phyloP scores from a whole-genome alignment of 2,113 vertebrate genomes.

The Carlito syrichta region DNA sequence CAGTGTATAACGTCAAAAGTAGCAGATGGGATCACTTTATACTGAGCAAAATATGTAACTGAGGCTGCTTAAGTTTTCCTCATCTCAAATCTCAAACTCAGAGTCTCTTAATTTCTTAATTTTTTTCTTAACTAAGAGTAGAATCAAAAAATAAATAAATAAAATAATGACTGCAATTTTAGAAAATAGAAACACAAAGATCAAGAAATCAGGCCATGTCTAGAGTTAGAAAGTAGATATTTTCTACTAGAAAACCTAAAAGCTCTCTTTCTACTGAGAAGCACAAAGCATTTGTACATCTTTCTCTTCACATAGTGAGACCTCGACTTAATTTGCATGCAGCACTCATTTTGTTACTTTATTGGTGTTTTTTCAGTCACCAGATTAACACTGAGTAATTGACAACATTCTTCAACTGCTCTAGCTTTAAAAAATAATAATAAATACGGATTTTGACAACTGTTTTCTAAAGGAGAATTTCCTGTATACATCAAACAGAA shows the following conservation, averaged over 20 bases:
- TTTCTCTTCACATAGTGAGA: background rate
- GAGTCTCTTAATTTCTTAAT: background rate
- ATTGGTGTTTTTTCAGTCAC: background rate
- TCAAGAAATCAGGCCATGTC: background rate
- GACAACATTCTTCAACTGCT: background rate
- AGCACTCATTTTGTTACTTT: background rate
- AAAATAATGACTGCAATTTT: background rate
- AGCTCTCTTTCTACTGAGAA: background rate
- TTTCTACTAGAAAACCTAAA: background rate
- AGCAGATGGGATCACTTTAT: background rate
- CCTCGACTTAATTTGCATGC: background rate
- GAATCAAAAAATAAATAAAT: too few relatives aligned
- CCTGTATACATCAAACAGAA: background rate
- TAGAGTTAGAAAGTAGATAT: background rate
- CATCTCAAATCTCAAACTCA: background rate
- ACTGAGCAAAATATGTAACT: background rate
- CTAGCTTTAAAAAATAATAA: background rate
- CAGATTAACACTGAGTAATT: background rate
- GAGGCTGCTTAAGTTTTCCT: background rate
- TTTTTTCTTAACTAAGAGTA: background rate
- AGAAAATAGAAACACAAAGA: background rate
- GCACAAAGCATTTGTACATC: background rate
- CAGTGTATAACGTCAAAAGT: background rate
- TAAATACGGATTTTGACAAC: background rate
- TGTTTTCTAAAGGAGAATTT: background rate